Base-by-base conservation (phyloP, 1,140 invertebrate species). In the Psix sp. region DNA sequence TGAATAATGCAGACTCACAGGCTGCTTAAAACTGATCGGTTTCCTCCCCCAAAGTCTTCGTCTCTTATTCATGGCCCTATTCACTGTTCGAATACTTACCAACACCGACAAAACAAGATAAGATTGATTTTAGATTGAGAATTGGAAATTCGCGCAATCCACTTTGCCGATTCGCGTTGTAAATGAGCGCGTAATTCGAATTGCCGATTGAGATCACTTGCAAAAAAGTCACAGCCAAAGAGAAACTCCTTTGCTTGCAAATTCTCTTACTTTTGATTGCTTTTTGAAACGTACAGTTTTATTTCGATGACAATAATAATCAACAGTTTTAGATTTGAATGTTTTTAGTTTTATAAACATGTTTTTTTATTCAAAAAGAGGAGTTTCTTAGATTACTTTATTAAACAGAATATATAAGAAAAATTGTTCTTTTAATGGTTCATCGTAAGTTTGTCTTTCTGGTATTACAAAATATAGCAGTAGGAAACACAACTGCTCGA, bases 71-170 rank as follows among this genome's bases (percentile, higher is more conserved):
- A 33, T 59, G 46, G 18, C 45, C 43, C 57, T 60, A 70, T 51
- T 51, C 52, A 46, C 18, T 54, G 56, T 45, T 49, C 60, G 57
- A 52, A 45, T 59, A 20, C 63, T 60, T 70, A 77, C 72, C 78
- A 77, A 77, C 74, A 78, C 57, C 45, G 17, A 66, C 59, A 62
- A 79, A 79, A 82, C 77, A 81, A 84, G 83, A 81, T 82, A 85
- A 85, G 83, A 86, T 86, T 85, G 83, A 85, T 86, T 86, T 84
- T 84, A 85, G 82, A 86, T 85, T 84, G 82, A 79, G 81, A 85
- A 85, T 86, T 83, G 81, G 77, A 79, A 82, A 83, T 83, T 79
- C 71, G 49, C 46, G 63, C 77, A 39, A 70, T 75, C 73, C 74
- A 56, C 59, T 74, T 60, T 60, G 24, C 24, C 46, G 54, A 29